Evolutionary conservation across 92 coral and sea anemone species (phyloP).

Genomic region (Zoanthus sansibaricus): DNA sequence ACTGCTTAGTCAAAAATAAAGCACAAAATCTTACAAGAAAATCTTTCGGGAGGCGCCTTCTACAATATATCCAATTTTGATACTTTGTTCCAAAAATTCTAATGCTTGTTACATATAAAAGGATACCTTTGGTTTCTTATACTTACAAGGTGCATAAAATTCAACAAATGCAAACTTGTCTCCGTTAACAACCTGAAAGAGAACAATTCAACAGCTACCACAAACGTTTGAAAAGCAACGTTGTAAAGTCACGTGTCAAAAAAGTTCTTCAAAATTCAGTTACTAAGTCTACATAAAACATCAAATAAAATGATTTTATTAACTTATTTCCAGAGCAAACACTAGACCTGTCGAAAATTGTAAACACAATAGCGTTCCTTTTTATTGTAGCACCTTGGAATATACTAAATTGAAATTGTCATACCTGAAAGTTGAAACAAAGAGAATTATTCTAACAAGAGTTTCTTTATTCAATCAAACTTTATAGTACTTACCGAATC

Average conservation of each 20-base stretch:
- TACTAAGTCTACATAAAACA: too few relatives aligned
- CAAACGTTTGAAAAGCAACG: background rate
- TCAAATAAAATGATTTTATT: background rate
- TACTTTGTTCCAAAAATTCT: too few relatives aligned
- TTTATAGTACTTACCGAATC: conserved; percentile 71
- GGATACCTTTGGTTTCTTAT: background rate
- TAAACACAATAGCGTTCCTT: too few relatives aligned
- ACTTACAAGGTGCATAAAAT: conserved; percentile 92
- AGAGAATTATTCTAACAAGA: background rate
- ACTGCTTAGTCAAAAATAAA: too few relatives aligned
- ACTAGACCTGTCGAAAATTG: too few relatives aligned
- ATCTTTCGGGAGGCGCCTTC: too few relatives aligned
- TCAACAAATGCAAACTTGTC: conserved; percentile 88
- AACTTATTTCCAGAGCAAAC: background rate
- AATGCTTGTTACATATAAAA: too few relatives aligned
- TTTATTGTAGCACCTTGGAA: too few relatives aligned
- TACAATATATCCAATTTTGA: too few relatives aligned
- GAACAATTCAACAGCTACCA: background rate
- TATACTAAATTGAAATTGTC: too few relatives aligned
- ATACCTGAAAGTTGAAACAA: background rate
- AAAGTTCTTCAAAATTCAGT: background rate
- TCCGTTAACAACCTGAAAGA: conserved; percentile 84
- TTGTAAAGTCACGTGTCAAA: background rate
- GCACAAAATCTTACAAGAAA: too few relatives aligned
- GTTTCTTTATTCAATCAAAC: too few relatives aligned